Evolutionary conservation across 2,113 vertebrate genomes (phyloP), one percentile per base, ranked within the genome.

Genomic region (Amphilophus citrinellus): DNA sequence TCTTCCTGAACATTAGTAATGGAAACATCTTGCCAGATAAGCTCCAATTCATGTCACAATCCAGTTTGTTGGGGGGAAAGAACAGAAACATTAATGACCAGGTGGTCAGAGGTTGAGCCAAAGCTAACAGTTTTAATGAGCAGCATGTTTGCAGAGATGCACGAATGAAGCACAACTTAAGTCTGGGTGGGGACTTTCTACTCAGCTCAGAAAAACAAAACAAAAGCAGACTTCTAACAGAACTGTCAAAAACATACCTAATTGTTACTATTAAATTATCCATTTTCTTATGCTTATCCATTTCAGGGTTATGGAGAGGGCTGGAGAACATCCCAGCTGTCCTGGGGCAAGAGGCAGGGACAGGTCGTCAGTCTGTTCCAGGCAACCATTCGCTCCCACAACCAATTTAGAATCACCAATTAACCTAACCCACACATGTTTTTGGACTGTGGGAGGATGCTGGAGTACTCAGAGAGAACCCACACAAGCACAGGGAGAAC

Each of bases 151-250:
- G 50, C 66, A 73, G 44, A 73, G 47, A 5, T n/a, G 30, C 44
- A n/a, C 15, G 15, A 50, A 50, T 30, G 1, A 73, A 53, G 44
- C 24, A 53, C 24, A 53, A 27, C 30, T 71, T 53, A 32, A 71
- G 30, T 53, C 65, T 71, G 65, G 42, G 0, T 50, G 65, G 42
- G 42, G 42, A 47, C 0, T 1, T 0, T 5, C 47, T 30, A 50
- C 66, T 71, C 66, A 71, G 66, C 44, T 50, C 42, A 50, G 44
- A 71, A 20, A 71, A 71, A 71, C 42, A 71, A 53, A 71, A 71
- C 44, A 20, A 32, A 71, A 0, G 24, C 66, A 20, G 66, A 71
- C 24, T 17, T 71, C 15, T 71, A 50, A 50, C 24, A 71, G 44
- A 32, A 71, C 15, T 32, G 47, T 73, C 66, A 73, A n/a, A 73